Conservation (phyloP, 2,888 invertebrate genomes). For the Ecliptopera silaceata region DNA sequence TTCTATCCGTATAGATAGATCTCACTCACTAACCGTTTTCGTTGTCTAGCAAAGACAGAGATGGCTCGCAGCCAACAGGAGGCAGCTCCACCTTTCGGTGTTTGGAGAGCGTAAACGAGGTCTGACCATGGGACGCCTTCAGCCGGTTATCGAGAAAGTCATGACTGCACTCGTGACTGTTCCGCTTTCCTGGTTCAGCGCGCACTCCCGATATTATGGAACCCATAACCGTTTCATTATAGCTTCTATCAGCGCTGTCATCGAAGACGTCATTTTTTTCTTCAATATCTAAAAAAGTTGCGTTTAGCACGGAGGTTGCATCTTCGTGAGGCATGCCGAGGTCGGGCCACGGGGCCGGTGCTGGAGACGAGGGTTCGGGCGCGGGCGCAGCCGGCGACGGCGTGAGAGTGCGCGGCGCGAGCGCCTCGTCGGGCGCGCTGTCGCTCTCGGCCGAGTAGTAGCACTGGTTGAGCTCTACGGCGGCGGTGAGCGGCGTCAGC, state of each 20-base stretch:
- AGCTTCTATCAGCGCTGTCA: constrained; percentile 68
- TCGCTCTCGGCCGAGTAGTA: constrained; percentile 85
- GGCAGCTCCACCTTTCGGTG: constrained; percentile 85
- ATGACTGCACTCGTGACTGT: constrained; percentile 67
- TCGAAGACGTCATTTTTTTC: constrained; percentile 67
- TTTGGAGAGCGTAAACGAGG: constrained; percentile 83
- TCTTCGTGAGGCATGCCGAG: constrained; percentile 70
- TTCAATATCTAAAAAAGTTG: constrained; percentile 65
- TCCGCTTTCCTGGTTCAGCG: constrained; percentile 54
- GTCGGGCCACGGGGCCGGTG: constrained; percentile 21
- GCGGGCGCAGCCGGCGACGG: constrained; percentile 47
- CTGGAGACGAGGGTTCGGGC: constrained; percentile 25
- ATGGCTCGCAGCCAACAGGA: constrained; percentile 68
- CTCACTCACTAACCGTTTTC: constrained; percentile 63
- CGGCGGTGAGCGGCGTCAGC: constrained; percentile 82
- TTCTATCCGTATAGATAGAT: neutral
- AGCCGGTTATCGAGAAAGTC: constrained; percentile 75
- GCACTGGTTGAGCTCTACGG: constrained; percentile 85
- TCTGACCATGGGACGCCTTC: constrained; percentile 69
- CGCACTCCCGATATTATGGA: constrained; percentile 62
- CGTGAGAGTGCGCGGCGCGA: constrained; percentile 62
- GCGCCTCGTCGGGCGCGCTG: constrained; percentile 70
- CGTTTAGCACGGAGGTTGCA: constrained; percentile 60
- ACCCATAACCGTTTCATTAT: constrained; percentile 76
- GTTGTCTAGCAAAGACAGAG: constrained; percentile 63